Conservation (phyloP, 2,113 vertebrate species). For the Edolisoma coerulescens region DNA sequence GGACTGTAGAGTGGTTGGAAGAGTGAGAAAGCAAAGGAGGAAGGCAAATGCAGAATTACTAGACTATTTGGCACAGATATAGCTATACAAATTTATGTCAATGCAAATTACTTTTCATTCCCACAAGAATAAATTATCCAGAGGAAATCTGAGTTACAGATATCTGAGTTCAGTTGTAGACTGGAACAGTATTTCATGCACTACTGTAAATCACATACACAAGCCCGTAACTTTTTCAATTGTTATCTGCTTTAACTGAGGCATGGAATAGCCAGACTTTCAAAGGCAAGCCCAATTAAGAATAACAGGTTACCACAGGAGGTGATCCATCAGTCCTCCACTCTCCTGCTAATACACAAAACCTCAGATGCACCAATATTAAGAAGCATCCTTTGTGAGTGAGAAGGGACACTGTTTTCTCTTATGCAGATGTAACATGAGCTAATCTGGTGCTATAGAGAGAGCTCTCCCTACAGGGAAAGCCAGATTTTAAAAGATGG, state of each 20-base stretch:
- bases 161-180: background rate
- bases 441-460: background rate
- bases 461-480: background rate
- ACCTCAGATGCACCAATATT: background rate
- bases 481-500: background rate
- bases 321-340: background rate
- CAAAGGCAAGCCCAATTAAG: background rate
- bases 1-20: background rate
- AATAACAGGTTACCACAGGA: background rate
- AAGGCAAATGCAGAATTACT: slow-evolving; percentile 7
- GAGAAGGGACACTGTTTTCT: background rate
- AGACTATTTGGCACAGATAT: background rate
- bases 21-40: background rate
- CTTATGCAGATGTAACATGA: background rate
- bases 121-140: background rate
- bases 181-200: background rate
- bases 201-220: background rate
- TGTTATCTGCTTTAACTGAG: background rate
- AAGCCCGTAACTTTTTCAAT: background rate
- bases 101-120: slow-evolving; percentile 10
- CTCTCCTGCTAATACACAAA: background rate
- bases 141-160: background rate
- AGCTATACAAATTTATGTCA: background rate
- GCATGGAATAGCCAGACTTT: background rate
- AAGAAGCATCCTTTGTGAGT: background rate